Evolutionary conservation across 2,888 invertebrate species (phyloP), one percentile per base, ranked within the genome.

Genomic region (Erebia palarica): DNA sequence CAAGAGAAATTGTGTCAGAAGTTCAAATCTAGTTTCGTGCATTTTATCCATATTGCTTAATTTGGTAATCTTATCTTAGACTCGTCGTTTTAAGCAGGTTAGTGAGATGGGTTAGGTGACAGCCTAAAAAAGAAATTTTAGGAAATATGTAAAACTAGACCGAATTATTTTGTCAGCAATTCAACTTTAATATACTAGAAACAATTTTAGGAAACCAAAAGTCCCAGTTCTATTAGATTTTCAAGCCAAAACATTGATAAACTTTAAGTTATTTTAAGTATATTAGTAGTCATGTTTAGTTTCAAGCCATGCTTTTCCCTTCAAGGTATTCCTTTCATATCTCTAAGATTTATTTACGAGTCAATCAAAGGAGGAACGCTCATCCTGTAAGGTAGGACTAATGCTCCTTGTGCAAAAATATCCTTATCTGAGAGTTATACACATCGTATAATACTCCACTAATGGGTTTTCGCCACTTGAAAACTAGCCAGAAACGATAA

Each of bases 401-500:
- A 68, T 69, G 65, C 58, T 51, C 55, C 63, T 70, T 68, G 78
- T 80, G 83, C 86, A 84, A 86, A 87, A 86, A 84, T 84, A 85
- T 72, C 76, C 76, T 78, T 86, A 88, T 88, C 86, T 75, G 73
- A 74, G 77, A 81, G 84, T 85, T 87, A 88, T 85, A 86, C 84
- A 82, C 83, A 84, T 83, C 84, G 83, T 84, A 82, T 86, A 87
- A 89, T 88, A 87, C 82, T 80, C 84, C 86, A 84, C 88, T 92
- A 92, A 92, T 92, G 91, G 89, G 79, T 84, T 88, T 88, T 87
- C 84, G 80, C 84, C 90, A 91, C 92, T 92, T 91, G 92, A 92
- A 86, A 90, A 91, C 91, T 91, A 88, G 90, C 90, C 91, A 90
- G 88, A 86, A 87, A 84, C 85, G 91, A 92, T 91, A 91, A 90